Evolutionary conservation across 2,797 vertebrate genomes (phyloP).

Genomic region (Rhinogobio ventralis): DNA sequence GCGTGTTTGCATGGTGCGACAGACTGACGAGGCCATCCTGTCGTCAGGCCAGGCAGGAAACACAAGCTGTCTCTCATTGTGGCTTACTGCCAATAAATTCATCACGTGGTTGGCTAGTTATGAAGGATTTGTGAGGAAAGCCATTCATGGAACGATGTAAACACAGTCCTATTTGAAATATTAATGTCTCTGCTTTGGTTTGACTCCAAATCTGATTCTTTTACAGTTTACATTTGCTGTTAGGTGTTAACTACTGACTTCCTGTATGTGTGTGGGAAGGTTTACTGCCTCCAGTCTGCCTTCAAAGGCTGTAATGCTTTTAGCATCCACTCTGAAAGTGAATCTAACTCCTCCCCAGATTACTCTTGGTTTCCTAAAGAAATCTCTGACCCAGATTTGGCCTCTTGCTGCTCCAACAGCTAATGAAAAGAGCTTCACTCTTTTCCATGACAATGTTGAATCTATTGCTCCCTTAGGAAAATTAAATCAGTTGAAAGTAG

Average conservation of each 20-base stretch:
- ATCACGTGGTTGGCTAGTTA: conserved; percentile 47
- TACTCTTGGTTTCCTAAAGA: conserved; percentile 46
- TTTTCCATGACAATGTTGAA: conserved; percentile 34
- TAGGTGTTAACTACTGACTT: background rate
- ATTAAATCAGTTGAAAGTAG: background rate
- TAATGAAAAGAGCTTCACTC: conserved; percentile 6
- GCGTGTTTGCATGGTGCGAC: conserved; percentile 50
- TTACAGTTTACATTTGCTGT: conserved; percentile 37
- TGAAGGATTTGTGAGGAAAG: conserved; percentile 45
- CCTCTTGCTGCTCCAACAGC: conserved; percentile 18
- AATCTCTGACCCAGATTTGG: conserved; percentile 16
- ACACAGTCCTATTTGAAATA: conserved; percentile 7
- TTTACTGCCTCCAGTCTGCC: conserved; percentile 35
- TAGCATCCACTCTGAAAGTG: conserved; percentile 33
- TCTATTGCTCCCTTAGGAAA: conserved; percentile 8
- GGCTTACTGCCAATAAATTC: conserved; percentile 49
- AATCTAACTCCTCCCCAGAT: conserved; percentile 25
- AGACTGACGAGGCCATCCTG: conserved; percentile 47
- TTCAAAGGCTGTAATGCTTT: conserved; percentile 48
- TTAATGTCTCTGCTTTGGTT: conserved; percentile 21
- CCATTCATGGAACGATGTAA: conserved; percentile 19
- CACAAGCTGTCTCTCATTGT: conserved; percentile 58
- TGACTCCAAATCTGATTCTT: conserved; percentile 14
- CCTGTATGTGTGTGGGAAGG: conserved; percentile 43
- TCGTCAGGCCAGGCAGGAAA: conserved; percentile 55